Percentiles rank a stretch among this genome's conserved stretches.
Conservation (phyloP, 2,888 invertebrate species). For the Lithophane ornitopus region DNA sequence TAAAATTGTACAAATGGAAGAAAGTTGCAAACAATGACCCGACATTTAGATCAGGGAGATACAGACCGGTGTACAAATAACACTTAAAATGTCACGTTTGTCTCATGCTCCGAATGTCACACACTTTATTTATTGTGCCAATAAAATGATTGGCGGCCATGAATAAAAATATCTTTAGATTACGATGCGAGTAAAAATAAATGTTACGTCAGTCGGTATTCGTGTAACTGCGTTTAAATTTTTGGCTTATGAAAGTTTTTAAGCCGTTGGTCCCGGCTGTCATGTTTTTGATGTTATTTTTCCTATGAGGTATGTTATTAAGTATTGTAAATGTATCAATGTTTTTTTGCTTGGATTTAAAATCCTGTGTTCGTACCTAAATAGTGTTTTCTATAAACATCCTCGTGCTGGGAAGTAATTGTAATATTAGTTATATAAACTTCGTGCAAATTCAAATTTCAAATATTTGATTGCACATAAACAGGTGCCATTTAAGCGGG, state of each 20-base stretch:
- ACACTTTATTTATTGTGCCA: conserved; percentile 67
- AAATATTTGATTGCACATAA: too few relatives aligned
- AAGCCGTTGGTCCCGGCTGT: too few relatives aligned
- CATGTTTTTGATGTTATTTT: not conserved
- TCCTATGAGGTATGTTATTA: not conserved
- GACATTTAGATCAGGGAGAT: conserved; percentile 62
- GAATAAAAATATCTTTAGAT: conserved; percentile 34
- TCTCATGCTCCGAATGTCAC: conserved; percentile 69
- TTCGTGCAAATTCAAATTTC: not conserved
- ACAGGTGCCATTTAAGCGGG: too few relatives aligned
- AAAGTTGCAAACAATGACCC: conserved; percentile 67
- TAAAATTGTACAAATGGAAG: conserved; percentile 49
- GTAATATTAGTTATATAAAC: not conserved
- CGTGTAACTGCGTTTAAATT: not conserved
- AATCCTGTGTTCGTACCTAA: not conserved
- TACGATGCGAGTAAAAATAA: conserved; percentile 21
- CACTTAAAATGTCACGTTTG: conserved; percentile 70
- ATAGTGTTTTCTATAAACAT: not conserved
- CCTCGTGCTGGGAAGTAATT: not conserved
- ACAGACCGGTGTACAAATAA: conserved; percentile 58
- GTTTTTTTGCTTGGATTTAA: not conserved
- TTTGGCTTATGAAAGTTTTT: not conserved
- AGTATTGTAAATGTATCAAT: not conserved
- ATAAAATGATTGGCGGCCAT: conserved; percentile 62
- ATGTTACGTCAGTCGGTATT: conserved; percentile 3